A percentile compares a stretch with the other conserved stretches of the same genome.
Evolutionary conservation across 2,113 vertebrate genomes (phyloP).

Genomic region (Thermophis baileyi): DNA sequence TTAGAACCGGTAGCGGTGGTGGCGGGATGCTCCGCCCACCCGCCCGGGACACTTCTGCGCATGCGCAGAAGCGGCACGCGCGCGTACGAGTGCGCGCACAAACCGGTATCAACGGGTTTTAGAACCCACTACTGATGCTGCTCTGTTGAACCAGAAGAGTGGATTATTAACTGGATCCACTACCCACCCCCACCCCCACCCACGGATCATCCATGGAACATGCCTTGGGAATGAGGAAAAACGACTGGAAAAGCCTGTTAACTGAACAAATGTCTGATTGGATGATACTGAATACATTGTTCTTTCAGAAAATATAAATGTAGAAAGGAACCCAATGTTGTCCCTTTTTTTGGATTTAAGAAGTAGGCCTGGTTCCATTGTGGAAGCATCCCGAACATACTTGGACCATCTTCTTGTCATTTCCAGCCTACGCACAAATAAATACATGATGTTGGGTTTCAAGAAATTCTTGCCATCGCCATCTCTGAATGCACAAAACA

Average conservation of each 20-base stretch:
- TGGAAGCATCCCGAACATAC: neutral
- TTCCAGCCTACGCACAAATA: neutral
- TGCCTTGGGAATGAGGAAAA: neutral
- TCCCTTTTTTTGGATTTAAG: neutral
- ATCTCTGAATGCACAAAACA: neutral
- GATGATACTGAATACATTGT: neutral
- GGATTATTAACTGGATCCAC: neutral
- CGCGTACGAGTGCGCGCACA: no score
- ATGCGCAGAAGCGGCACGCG: no score
- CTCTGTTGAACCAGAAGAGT: neutral
- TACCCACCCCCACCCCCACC: accelerated
- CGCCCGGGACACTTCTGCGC: no score
- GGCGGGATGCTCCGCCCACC: no score
- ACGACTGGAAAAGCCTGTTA: neutral
- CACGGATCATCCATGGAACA: neutral
- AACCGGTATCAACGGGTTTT: no score
- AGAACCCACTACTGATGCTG: no score
- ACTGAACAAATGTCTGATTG: neutral
- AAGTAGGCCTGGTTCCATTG: neutral
- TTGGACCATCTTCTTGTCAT: neutral
- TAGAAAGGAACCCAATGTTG: neutral
- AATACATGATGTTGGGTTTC: constrained; percentile 3
- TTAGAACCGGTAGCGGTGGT: no score
- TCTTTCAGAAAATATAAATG: neutral
- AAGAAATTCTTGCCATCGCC: neutral